Conservation (phyloP, 2,797 vertebrate species). For the Tragopan temminckii region DNA sequence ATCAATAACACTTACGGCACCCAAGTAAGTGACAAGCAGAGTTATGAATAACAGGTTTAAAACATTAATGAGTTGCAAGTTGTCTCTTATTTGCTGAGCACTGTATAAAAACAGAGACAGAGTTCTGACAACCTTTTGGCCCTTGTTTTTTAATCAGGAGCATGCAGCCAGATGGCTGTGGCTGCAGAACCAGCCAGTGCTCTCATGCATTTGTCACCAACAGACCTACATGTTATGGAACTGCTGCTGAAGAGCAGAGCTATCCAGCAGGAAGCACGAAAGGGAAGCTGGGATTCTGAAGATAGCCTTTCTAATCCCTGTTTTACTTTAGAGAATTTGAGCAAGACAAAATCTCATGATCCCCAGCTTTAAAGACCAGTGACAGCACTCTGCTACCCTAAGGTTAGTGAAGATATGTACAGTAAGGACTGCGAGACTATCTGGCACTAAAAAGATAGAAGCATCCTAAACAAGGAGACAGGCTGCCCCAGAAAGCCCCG, state of each 20-base stretch:
- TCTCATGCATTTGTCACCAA: conserved; percentile 25
- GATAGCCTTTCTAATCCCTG: neutral
- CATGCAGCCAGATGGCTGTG: neutral
- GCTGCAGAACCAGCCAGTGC: neutral
- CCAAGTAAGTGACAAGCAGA: neutral
- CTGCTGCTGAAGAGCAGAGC: conserved; percentile 1
- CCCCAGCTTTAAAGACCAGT: neutral
- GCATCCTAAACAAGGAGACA: neutral
- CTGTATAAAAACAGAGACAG: neutral
- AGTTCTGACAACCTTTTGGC: neutral
- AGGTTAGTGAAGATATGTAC: neutral
- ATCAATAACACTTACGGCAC: neutral
- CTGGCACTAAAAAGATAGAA: conserved; percentile 8
- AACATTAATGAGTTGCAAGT: neutral
- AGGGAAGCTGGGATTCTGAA: conserved; percentile 26
- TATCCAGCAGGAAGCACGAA: conserved; percentile 41
- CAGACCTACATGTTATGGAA: neutral
- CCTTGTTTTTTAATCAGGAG: neutral
- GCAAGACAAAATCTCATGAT: conserved; percentile 22
- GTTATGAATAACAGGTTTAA: neutral
- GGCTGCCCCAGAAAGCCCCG: conserved; percentile 35
- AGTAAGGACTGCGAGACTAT: neutral
- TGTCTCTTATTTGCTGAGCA: neutral
- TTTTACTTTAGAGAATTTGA: neutral
- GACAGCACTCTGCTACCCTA: neutral